These are phyloP conservation scores for Cryptotermes secundus DNA, from an alignment of 1,140 invertebrate genomes.

Conservation along the genomic window DNA sequence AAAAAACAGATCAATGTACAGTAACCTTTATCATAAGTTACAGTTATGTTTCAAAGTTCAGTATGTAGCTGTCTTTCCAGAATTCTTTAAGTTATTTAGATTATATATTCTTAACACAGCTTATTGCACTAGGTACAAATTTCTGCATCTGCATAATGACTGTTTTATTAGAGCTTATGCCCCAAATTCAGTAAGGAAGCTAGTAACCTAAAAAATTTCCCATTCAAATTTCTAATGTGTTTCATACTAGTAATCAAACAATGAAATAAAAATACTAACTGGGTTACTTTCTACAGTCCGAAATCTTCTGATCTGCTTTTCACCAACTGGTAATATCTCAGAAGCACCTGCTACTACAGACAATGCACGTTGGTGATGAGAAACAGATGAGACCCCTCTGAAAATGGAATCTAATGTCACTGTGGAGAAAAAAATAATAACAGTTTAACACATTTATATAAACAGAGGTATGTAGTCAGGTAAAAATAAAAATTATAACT, in stretches of 20 bases:
- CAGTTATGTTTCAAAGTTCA: too few relatives aligned
- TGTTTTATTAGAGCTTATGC: neutral
- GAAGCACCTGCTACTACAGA: neutral
- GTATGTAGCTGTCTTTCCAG: neutral
- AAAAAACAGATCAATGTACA: too few relatives aligned
- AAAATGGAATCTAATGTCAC: neutral
- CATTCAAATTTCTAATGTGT: neutral
- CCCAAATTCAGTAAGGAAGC: neutral
- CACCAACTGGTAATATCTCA: neutral
- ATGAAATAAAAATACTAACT: slow-evolving; percentile 7
- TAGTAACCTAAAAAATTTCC: neutral
- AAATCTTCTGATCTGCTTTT: slow-evolving; percentile 42
- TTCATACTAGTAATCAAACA: neutral
- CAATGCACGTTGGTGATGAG: neutral
- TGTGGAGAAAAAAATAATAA: neutral
- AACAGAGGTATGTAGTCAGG: neutral
- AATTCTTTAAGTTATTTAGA: too few relatives aligned
- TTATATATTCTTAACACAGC: too few relatives aligned
- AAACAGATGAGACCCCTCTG: neutral
- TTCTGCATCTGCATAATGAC: too few relatives aligned
- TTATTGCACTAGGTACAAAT: too few relatives aligned
- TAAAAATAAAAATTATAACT: neutral
- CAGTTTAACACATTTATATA: neutral
- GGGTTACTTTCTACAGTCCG: slow-evolving; percentile 56
- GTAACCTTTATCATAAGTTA: too few relatives aligned